A percentile compares a stretch with the other conserved stretches of the same genome.
phyloP scores from a whole-genome alignment of 2,888 invertebrate genomes.

The Lomographa bimaculata region DNA sequence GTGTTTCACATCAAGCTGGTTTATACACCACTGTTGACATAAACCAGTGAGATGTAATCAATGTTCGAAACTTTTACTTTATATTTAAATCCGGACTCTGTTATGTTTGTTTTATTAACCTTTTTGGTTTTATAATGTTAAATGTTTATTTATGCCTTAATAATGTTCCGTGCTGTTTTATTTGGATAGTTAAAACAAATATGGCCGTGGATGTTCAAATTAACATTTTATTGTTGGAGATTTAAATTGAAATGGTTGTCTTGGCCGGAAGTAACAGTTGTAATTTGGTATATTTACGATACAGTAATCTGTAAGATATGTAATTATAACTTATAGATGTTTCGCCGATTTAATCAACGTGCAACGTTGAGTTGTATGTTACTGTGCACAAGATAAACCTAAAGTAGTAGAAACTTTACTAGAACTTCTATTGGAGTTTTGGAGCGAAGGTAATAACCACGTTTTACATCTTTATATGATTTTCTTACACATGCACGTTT shows the following conservation, averaged over 20 bases:
- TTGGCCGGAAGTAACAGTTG: slow-evolving; percentile 3
- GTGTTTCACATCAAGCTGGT: background rate
- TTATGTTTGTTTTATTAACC: slow-evolving; percentile 20
- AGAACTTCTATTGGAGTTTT: too few species aligned
- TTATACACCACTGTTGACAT: background rate
- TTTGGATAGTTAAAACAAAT: slow-evolving; percentile 17
- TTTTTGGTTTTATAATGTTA: slow-evolving; percentile 6
- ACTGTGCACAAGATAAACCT: too few species aligned
- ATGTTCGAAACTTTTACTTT: slow-evolving; percentile 17
- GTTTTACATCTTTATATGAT: too few species aligned
- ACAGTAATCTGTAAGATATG: too few species aligned
- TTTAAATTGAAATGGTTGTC: slow-evolving; percentile 3
- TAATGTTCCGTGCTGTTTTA: slow-evolving; percentile 24
- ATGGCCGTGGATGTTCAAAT: slow-evolving; percentile 2
- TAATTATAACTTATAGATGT: too few species aligned
- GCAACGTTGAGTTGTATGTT: too few species aligned
- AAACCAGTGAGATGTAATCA: slow-evolving; percentile 11
- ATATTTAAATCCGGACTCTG: slow-evolving; percentile 8
- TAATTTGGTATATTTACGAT: too few species aligned
- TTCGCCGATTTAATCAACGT: too few species aligned
- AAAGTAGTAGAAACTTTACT: too few species aligned
- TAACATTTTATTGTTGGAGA: background rate
- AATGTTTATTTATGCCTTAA: slow-evolving; percentile 24
- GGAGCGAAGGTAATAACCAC: too few species aligned
- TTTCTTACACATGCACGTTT: too few species aligned